Conservation (phyloP, 2,113 vertebrate species). For the Otis tarda region DNA sequence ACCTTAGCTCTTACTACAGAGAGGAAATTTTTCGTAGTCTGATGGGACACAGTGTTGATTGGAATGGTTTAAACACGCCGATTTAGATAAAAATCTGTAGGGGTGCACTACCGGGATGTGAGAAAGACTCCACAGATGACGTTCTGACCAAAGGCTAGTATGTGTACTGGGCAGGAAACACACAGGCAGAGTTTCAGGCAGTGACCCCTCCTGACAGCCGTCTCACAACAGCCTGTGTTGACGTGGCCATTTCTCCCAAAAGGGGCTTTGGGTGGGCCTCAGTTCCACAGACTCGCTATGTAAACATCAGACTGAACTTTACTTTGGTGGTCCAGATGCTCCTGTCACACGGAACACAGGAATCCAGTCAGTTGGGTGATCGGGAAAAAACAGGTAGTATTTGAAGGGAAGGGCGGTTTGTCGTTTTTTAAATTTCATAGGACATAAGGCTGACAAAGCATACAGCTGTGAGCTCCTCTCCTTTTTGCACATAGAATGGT, state of each 20-base stretch:
- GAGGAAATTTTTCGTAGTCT: neutral
- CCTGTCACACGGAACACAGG: neutral
- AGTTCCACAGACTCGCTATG: accelerated
- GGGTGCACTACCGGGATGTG: neutral
- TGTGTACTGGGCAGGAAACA: neutral
- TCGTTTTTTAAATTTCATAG: neutral
- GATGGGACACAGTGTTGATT: neutral
- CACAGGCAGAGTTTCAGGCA: neutral
- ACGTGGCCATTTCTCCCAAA: neutral
- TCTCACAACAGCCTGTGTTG: neutral
- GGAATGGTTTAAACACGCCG: neutral
- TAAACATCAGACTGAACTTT: neutral
- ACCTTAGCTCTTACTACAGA: neutral
- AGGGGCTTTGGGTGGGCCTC: neutral
- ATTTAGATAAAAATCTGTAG: neutral
- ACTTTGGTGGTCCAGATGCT: neutral
- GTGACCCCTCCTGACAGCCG: neutral
- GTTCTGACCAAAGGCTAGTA: neutral
- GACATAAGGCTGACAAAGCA: neutral
- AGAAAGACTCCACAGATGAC: neutral
- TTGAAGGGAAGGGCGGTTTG: neutral
- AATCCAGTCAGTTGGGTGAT: neutral
- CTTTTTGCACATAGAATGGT: neutral
- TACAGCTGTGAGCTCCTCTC: neutral
- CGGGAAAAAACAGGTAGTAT: neutral